Base-by-base conservation (phyloP, 2,797 vertebrate genomes). In the Microctenopoma stevenorrisi region DNA sequence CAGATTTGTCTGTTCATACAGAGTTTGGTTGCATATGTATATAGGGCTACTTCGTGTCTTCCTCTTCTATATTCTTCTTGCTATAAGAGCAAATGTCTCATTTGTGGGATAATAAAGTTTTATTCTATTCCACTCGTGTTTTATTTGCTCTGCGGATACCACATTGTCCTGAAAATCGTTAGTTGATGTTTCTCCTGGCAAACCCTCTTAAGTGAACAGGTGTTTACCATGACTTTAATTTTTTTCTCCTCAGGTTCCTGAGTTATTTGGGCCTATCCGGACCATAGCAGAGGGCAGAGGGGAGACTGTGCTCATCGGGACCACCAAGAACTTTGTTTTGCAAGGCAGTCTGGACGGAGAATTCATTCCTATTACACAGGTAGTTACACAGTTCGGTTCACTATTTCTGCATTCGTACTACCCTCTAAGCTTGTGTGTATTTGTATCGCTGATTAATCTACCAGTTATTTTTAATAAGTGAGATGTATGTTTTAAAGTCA, bases 241-340 rank as follows among this genome's bases (percentile, higher is more conserved):
- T 66, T 66, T 57, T 78, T 53, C 30, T 68, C 42, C 33, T 94
- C 82, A 99, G 98, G 96, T 99, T 78, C 97, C 96, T 4, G 98
- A 99, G 76, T 86, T 95, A 63, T 99, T 95, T 74, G 98, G 98
- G 10, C 98, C 98, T 0, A 94, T 99, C 74, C 92, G 98, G 76
- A 99, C 98, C 5, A 94, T 99, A 59, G 95, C 98, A 3, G 97
- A 99, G 72, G 96, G 98, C 49, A 94, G 96, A 83, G 96, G 97
- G 2, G 95, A 97, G 0, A 88, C 93, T 11, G 94, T 99, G 56
- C 91, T 99, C 72, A 97, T 99, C 52, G 98, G 98, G 66, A 99
- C 97, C 12, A 99, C 98, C 8, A 96, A 96, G 88, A 98, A 99
- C 87, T 97, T 95, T 1, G 95, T 99, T 50, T 89, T 99, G 8